phyloP scores from a whole-genome alignment of 2,888 invertebrate genomes.

The Xylota sylvarum region DNA sequence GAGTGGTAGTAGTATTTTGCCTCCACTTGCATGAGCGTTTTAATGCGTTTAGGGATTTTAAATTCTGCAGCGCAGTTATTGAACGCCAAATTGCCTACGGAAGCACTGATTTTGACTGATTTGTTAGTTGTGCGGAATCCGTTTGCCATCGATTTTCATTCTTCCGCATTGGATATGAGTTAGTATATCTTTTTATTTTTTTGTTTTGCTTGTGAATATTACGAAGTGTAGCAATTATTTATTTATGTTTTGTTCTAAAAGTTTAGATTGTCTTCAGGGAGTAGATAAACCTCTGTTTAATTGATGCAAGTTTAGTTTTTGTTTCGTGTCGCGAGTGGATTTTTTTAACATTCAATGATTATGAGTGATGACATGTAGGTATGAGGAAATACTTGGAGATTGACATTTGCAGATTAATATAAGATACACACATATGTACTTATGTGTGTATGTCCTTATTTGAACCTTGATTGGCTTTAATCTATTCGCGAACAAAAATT shows the following conservation, averaged over 20 bases:
- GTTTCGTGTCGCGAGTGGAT: neutral
- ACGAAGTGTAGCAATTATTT: slow-evolving; percentile 7
- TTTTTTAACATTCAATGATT: neutral
- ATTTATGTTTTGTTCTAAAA: slow-evolving; percentile 1
- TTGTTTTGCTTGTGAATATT: neutral
- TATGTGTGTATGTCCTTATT: too few relatives aligned
- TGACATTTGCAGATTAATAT: neutral
- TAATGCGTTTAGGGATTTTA: slow-evolving; percentile 72
- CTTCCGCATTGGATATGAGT: slow-evolving; percentile 63
- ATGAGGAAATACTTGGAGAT: neutral
- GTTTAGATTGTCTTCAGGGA: slow-evolving; percentile 16
- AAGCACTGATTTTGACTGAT: slow-evolving; percentile 76
- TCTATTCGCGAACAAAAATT: too few relatives aligned
- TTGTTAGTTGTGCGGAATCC: slow-evolving; percentile 63
- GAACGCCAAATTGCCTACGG: slow-evolving; percentile 71
- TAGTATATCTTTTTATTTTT: neutral
- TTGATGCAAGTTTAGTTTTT: slow-evolving; percentile 4
- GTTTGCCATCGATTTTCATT: slow-evolving; percentile 67
- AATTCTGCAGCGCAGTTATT: slow-evolving; percentile 60
- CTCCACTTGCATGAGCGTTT: slow-evolving; percentile 37
- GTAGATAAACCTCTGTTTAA: neutral
- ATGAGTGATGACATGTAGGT: neutral
- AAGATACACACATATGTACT: too few relatives aligned
- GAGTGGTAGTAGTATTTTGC: slow-evolving; percentile 19
- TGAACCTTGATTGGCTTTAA: too few relatives aligned